These are phyloP conservation scores for Platyura marginata DNA, from an alignment of 1,140 invertebrate species.

Conservation along the genomic window DNA sequence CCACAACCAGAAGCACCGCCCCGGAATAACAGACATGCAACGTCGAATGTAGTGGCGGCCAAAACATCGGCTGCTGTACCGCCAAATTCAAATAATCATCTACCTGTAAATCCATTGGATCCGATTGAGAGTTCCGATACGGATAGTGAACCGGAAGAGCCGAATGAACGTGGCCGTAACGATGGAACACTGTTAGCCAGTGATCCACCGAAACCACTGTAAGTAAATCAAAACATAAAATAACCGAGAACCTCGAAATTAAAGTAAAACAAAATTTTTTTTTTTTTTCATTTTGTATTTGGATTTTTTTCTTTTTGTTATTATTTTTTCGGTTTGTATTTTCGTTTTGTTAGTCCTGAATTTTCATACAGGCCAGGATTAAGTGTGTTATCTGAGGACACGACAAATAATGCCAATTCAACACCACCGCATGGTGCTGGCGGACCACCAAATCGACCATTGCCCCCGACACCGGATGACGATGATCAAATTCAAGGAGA, in stretches of 20 bases:
- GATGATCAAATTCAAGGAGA: constrained; percentile 50
- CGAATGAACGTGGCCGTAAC: constrained; percentile 47
- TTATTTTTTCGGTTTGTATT: constrained; percentile 13
- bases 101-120: constrained; percentile 28
- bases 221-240: constrained; percentile 29
- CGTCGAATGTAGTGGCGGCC: constrained; percentile 14
- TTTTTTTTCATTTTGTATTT: constrained; percentile 2
- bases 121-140: constrained; percentile 42
- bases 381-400: constrained; percentile 31
- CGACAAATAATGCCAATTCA: constrained; percentile 25
- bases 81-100: constrained; percentile 19
- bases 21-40: constrained; percentile 26
- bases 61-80: constrained; percentile 13
- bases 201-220: constrained; percentile 92
- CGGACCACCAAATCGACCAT: constrained; percentile 71
- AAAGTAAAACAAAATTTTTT: constrained; percentile 2
- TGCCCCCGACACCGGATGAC: constrained; percentile 85
- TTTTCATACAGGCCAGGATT: constrained; percentile 71
- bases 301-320: constrained; percentile 11
- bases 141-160: constrained; percentile 44
- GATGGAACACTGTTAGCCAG: constrained; percentile 89
- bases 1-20: constrained; percentile 36
- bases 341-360: constrained; percentile 44
- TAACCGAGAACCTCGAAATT: not conserved
- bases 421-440: constrained; percentile 26